phyloP scores from a whole-genome alignment of 2,797 vertebrate genomes.

The Tympanoctomys barrerae region DNA sequence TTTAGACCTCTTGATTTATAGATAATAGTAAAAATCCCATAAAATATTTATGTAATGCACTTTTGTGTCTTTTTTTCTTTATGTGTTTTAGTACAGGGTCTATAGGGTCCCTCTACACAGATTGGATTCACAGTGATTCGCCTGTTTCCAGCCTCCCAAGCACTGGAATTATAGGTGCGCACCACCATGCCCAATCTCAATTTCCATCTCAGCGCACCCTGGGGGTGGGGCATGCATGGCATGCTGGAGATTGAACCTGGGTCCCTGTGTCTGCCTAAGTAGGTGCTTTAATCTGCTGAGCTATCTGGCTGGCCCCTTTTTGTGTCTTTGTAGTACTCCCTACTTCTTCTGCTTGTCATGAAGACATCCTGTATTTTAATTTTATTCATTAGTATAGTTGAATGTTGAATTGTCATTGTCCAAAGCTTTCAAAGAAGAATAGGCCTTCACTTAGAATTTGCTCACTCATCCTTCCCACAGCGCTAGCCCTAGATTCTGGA shows the following conservation, averaged over 20 bases:
- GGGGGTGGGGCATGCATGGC: no score
- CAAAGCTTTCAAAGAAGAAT: constrained; percentile 17
- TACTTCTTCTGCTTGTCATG: background rate
- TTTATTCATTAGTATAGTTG: background rate
- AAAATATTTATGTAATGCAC: background rate
- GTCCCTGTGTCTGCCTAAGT: no score
- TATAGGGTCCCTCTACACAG: no score
- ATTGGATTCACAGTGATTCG: no score
- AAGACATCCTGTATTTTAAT: background rate
- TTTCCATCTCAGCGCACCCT: no score
- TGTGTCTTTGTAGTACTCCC: background rate
- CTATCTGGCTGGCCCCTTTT: background rate
- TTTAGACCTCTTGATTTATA: background rate
- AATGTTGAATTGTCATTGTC: background rate
- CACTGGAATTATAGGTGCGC: no score
- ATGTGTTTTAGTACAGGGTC: no score
- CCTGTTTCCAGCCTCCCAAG: no score
- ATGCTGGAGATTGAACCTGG: no score
- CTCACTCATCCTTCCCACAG: background rate
- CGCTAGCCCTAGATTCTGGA: background rate
- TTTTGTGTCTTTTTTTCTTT: background rate
- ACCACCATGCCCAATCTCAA: no score
- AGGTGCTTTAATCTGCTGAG: no score
- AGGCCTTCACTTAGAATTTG: background rate
- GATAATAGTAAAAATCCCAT: background rate